Evolutionary conservation across 1,140 invertebrate genomes (phyloP).

Genomic region (Drosophila leontia): DNA sequence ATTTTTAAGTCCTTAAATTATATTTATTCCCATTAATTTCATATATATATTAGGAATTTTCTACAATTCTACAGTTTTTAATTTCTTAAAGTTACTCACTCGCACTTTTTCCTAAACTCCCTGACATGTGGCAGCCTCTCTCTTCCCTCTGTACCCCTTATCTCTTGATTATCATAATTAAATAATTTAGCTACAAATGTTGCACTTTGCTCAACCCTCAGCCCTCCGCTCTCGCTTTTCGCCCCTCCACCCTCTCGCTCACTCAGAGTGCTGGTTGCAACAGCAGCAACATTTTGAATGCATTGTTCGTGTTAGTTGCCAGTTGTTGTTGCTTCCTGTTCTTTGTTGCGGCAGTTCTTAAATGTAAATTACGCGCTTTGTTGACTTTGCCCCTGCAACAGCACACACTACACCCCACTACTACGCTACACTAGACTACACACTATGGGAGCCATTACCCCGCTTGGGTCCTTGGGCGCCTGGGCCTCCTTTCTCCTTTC

Average conservation of each 20-base stretch:
- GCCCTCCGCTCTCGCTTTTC: neutral
- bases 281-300: slow-evolving; percentile 36
- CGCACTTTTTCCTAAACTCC: neutral
- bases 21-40: neutral
- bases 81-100: neutral
- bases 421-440: slow-evolving; percentile 5
- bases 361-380: slow-evolving; percentile 81
- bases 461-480: neutral
- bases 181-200: slow-evolving; percentile 77
- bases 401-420: slow-evolving; percentile 5
- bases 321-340: slow-evolving; percentile 69
- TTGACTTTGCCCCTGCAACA: slow-evolving; percentile 66
- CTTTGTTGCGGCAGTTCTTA: slow-evolving; percentile 78
- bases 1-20: neutral
- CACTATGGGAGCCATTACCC: slow-evolving; percentile 15
- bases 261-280: slow-evolving; percentile 33
- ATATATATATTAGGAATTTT: no score
- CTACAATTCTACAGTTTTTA: no score
- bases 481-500: neutral
- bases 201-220: slow-evolving; percentile 57
- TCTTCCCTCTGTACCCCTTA: neutral
- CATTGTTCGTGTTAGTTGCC: slow-evolving; percentile 59
- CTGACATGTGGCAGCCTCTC: slow-evolving; percentile 1
- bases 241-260: neutral
- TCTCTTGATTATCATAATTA: slow-evolving; percentile 77